Percentiles rank a stretch among this genome's conserved stretches.
These are phyloP conservation scores for Trachemys scripta DNA, from an alignment of 2,113 vertebrate species.

Conservation along the genomic window DNA sequence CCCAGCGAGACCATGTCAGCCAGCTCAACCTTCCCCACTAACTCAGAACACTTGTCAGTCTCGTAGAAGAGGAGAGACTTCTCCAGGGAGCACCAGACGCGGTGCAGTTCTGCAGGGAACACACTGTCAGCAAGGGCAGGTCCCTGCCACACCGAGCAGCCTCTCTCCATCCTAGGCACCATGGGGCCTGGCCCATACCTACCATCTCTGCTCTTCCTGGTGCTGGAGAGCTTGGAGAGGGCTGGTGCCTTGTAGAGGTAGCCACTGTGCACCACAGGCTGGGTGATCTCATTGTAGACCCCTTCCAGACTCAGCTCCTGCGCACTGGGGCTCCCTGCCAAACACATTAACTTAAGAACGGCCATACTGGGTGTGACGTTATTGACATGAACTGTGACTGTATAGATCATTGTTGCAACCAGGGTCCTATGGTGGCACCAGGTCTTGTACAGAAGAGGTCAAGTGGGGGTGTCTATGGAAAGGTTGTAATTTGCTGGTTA, in stretches of 20 bases:
- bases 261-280: slow-evolving; percentile 86
- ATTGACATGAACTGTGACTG: no score
- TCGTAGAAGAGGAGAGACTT: slow-evolving; percentile 85
- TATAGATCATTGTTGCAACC: no score
- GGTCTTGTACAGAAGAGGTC: no score
- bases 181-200: not conserved
- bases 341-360: accelerated
- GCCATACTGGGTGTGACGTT: accelerated
- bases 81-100: slow-evolving; percentile 89
- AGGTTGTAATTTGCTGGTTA: no score
- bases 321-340: not conserved
- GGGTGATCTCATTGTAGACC: slow-evolving; percentile 95
- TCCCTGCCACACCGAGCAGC: not conserved
- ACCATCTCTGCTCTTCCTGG: slow-evolving; percentile 88
- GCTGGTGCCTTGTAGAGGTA: slow-evolving; percentile 87
- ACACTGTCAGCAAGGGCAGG: accelerated
- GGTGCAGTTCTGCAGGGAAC: slow-evolving; percentile 85
- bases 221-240: slow-evolving; percentile 77
- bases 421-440: no score
- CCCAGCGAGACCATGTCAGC: slow-evolving; percentile 88
- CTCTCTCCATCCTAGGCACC: not conserved
- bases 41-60: slow-evolving; percentile 82
- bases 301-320: slow-evolving; percentile 5
- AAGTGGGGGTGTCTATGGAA: no score
- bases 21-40: slow-evolving; percentile 80